Evolutionary conservation across 2,113 vertebrate genomes (phyloP).

Genomic region (Nycticryphes semicollaris): DNA sequence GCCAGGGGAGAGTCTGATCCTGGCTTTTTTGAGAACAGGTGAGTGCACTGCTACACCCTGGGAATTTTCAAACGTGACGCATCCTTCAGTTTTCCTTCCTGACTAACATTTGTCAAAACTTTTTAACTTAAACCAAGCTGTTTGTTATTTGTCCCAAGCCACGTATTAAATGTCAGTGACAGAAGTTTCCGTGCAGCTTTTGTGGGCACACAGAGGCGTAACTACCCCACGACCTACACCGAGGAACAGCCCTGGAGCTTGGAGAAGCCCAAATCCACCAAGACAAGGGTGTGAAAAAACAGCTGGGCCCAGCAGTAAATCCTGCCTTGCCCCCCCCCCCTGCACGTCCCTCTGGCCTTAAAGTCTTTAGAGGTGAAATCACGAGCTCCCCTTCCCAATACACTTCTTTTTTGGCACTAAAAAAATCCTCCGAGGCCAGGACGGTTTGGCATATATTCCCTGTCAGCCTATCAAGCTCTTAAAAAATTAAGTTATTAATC

Average conservation of each 20-base stretch:
- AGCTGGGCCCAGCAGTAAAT: constrained; percentile 5
- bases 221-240: not conserved
- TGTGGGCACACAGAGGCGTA: not conserved
- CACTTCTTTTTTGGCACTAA: not conserved
- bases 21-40: not conserved
- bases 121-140: constrained; percentile 17
- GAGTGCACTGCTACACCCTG: not conserved
- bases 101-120: constrained; percentile 12
- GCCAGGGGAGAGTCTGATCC: not conserved
- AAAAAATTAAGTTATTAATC: constrained; percentile 62
- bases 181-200: not conserved
- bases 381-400: not conserved
- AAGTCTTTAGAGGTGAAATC: constrained; percentile 32
- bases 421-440: not conserved
- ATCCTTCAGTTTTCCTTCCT: not conserved
- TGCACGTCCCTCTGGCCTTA: not conserved
- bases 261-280: not conserved
- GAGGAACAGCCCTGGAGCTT: not conserved
- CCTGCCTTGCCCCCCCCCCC: not conserved
- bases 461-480: constrained; percentile 23
- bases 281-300: not conserved
- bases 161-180: not conserved
- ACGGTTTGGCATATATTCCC: not conserved
- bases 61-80: not conserved
- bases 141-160: constrained; percentile 21